phyloP scores from a whole-genome alignment of 1,140 invertebrate species.

The Leptoteleia sp. region DNA sequence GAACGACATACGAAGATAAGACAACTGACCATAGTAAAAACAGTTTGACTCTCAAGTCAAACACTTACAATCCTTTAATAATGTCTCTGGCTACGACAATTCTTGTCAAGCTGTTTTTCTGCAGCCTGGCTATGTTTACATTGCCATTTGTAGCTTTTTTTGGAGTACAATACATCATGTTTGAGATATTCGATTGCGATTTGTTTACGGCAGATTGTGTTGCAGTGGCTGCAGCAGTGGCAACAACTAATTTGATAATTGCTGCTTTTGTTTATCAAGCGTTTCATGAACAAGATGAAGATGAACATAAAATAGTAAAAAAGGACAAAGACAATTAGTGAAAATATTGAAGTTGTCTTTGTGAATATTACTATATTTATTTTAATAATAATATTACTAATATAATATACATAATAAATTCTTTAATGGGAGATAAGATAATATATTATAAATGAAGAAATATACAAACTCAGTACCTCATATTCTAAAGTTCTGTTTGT shows the following conservation, averaged over 20 bases:
- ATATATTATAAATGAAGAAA: not conserved
- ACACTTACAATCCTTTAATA: slow-evolving; percentile 17
- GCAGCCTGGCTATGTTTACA: slow-evolving; percentile 91
- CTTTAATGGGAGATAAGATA: no score
- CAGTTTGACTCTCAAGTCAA: slow-evolving; percentile 21
- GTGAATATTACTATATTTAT: not conserved
- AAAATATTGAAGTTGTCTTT: no score
- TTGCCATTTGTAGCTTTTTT: slow-evolving; percentile 89
- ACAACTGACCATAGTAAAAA: slow-evolving; percentile 17
- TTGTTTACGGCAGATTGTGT: slow-evolving; percentile 85
- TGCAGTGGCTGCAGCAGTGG: slow-evolving; percentile 87
- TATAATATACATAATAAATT: no score
- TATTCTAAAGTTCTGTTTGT: slow-evolving; percentile 60
- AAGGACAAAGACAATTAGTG: slow-evolving; percentile 29
- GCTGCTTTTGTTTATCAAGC: slow-evolving; percentile 89
- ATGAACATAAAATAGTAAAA: not conserved
- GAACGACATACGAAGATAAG: slow-evolving; percentile 48
- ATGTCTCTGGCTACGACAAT: slow-evolving; percentile 74
- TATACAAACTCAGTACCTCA: slow-evolving; percentile 45
- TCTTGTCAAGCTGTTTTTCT: slow-evolving; percentile 87
- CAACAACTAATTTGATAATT: slow-evolving; percentile 90
- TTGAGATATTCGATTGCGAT: slow-evolving; percentile 83
- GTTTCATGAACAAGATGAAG: slow-evolving; percentile 84
- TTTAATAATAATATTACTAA: slow-evolving; percentile 4
- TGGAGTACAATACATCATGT: slow-evolving; percentile 84